Evolutionary conservation across 2,888 invertebrate species (phyloP), one percentile per base, ranked within the genome.

Genomic region (Galerucella calmariensis): DNA sequence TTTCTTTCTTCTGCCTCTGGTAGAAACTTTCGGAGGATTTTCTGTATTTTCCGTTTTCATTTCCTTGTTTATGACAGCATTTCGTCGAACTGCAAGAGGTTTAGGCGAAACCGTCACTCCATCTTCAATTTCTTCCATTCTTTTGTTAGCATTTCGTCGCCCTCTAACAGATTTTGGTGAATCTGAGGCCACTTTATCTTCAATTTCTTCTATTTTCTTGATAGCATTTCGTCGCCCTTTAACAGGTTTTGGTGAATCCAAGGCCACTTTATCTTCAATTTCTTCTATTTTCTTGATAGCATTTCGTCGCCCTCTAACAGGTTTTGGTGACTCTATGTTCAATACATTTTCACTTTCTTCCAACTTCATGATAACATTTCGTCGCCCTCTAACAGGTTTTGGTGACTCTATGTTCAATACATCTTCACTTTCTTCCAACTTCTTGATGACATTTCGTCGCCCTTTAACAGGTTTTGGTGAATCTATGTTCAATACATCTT

Each of bases 21-120:
- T 67, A 48, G 67, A 3, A 56, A 59, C 11, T 59, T 61, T 71
- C 20, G 46, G 65, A 3, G 46, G 53, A 56, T 56, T 51, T 70
- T 62, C 10, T 41, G 2, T 44, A 59, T 77, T 61, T 59, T 68
- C 59, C 16, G 27, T 61, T 16, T 61, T 65, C 2, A 53, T 65
- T 65, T 35, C 6, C 27, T 24, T n/a, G n/a, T n/a, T 51, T 2
- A 51, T 67, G 44, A 8, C 46, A 27, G 41, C 14, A 48, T 59
- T 65, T 62, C 56, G 67, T 61, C 70, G 67, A 16, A 67, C 56
- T 66, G 67, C 69, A 66, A 62, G 24, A 14, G 68, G 48, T 67
- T 62, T 72, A 14, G 70, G 10, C 20, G 61, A 41, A n/a, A 24
- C 51, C 6, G n/a, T 6, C 24, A 2, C 58, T 27, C 14, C 41